phyloP scores from a whole-genome alignment of 2,888 invertebrate species.

The Meandrusa payeni region DNA sequence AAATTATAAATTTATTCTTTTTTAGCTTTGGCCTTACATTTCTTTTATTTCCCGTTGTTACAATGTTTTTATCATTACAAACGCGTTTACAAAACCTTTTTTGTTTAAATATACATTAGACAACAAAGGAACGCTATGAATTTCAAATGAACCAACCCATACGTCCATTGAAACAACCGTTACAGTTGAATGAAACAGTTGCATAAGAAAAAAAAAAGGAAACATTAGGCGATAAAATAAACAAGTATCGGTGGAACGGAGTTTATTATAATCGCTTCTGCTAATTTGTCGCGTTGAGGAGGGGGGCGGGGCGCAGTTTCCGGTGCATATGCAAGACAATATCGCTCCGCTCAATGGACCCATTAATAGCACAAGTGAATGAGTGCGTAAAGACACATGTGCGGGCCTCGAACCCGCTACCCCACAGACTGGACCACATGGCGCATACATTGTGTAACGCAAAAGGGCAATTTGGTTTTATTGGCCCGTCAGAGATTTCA shows the following conservation, averaged over 20 bases:
- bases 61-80: conserved; percentile 12
- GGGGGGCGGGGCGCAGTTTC: conserved; percentile 50
- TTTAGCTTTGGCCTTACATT: neutral
- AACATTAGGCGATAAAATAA: conserved; percentile 28
- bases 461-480: conserved; percentile 55
- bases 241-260: conserved; percentile 26
- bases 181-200: conserved; percentile 19
- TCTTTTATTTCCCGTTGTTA: neutral
- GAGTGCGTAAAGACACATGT: conserved; percentile 72
- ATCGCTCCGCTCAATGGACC: conserved; percentile 65
- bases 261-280: conserved; percentile 53
- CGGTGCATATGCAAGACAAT: conserved; percentile 78
- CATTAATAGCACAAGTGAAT: conserved; percentile 74
- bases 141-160: conserved; percentile 18
- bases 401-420: conserved; percentile 47
- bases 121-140: conserved; percentile 12
- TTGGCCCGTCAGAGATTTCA: conserved; percentile 67
- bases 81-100: conserved; percentile 9
- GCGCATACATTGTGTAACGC: conserved; percentile 67
- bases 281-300: conserved; percentile 56
- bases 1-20: neutral
- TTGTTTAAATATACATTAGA: conserved; percentile 15
- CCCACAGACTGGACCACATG: conserved; percentile 57
- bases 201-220: conserved; percentile 25
- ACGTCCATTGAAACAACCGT: conserved; percentile 10